Evolutionary conservation across 2,113 vertebrate genomes (phyloP), one percentile per base, ranked within the genome.

Genomic region (Sinocyclocheilus anophthalmus): DNA sequence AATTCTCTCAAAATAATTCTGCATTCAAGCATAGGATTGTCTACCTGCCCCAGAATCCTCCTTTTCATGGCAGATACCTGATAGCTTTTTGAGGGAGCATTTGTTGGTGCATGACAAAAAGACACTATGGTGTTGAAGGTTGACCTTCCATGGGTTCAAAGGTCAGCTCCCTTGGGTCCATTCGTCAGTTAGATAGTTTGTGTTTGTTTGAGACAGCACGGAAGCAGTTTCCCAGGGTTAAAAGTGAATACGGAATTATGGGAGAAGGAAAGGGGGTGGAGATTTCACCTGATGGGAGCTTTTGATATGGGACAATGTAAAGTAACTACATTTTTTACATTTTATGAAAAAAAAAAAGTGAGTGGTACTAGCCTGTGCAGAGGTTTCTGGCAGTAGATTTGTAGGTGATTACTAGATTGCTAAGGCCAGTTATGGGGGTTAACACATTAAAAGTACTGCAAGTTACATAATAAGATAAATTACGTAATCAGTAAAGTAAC

Each of bases 381-480:
- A 73, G 90, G 91, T 93, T 93, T 88, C 91, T 90, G 53, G 67
- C 89, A 42, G 12, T 20, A 73, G 42, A 20, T 45, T 70, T 11
- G 33, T 70, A 3, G 16, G 33, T 16, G 16, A 18, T 70, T 70
- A 20, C 12, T 33, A 37, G 18, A 73, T 73, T 45, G 37, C 37
- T 55, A 55, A 55, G 5, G 16, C 53, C 16, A 55, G 4, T 55
- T 4, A 1, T 55, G 53, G 4, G 50, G 1, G 53, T 55, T 39
- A 18, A 55, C 16, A 16, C 14, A 55, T 55, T 55, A 55, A 1
- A 55, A 55, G 16, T 48, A 12, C 2, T 48, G 10, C 12, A 3
- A 48, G 45, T 12, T 37, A 33, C 30, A 0, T 33, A 33, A 33
- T 33, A 33, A 33, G 30, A 33, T 33, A 33, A 33, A 33, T 33